Percentiles rank a stretch among this genome's conserved stretches.
Conservation (phyloP, 2,888 invertebrate genomes). For the Noctuana brunneofusca region DNA sequence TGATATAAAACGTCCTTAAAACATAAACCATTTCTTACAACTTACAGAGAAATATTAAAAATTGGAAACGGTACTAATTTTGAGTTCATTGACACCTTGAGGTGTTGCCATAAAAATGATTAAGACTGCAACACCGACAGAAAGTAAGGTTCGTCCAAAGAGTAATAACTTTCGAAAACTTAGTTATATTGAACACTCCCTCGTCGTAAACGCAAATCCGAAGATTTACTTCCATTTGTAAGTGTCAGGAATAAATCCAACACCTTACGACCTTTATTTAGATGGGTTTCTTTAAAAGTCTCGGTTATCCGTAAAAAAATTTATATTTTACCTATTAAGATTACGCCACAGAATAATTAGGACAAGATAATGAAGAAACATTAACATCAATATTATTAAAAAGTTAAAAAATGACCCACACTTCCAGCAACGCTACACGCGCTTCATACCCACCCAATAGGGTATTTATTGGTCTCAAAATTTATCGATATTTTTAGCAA, state of each 20-base stretch:
- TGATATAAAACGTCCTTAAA: neutral
- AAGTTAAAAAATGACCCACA: too few relatives aligned
- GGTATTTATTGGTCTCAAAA: too few relatives aligned
- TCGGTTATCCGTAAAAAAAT: too few relatives aligned
- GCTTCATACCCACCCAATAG: too few relatives aligned
- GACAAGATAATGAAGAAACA: too few relatives aligned
- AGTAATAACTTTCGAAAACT: constrained; percentile 37
- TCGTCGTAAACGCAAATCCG: constrained; percentile 46
- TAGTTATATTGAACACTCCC: constrained; percentile 39
- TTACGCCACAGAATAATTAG: too few relatives aligned
- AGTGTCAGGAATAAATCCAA: constrained; percentile 46
- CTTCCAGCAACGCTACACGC: too few relatives aligned
- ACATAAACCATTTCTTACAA: neutral
- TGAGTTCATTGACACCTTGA: constrained; percentile 9
- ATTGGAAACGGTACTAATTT: constrained; percentile 6
- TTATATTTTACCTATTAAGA: too few relatives aligned
- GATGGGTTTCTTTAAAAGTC: neutral
- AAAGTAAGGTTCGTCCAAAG: constrained; percentile 12
- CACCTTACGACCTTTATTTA: constrained; percentile 39
- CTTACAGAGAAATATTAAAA: neutral
- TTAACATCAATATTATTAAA: too few relatives aligned
- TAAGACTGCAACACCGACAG: constrained; percentile 12
- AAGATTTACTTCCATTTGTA: constrained; percentile 44
- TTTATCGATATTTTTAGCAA: too few relatives aligned
- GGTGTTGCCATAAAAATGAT: constrained; percentile 23